Conservation (phyloP, 2,888 invertebrate genomes). For the Cynaeus angustus region DNA sequence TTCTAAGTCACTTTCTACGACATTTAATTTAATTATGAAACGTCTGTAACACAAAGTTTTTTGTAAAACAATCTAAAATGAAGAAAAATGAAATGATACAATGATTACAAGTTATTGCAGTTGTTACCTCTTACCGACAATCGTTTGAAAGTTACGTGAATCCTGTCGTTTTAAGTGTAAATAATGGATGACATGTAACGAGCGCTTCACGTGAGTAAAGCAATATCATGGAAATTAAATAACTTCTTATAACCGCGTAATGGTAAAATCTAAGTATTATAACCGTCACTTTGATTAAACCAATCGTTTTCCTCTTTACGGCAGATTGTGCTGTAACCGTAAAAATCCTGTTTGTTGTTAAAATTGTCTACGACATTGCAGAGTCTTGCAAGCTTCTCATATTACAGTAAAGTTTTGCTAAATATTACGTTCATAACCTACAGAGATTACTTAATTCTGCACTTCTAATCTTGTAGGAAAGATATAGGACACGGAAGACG, state of each 20-base stretch:
- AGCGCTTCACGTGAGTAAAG: slow-evolving; percentile 42
- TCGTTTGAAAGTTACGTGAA: slow-evolving; percentile 9
- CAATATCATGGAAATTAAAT: slow-evolving; percentile 27
- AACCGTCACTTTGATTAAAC: slow-evolving; percentile 6
- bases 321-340: slow-evolving; percentile 1
- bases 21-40: slow-evolving; percentile 41
- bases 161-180: slow-evolving; percentile 24
- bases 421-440: slow-evolving; percentile 40
- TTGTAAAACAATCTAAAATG: slow-evolving; percentile 19
- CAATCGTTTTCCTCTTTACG: slow-evolving; percentile 4
- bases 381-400: slow-evolving; percentile 16
- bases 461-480: slow-evolving; percentile 36
- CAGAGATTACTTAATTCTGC: slow-evolving; percentile 38
- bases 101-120: slow-evolving; percentile 34
- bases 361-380: slow-evolving; percentile 25
- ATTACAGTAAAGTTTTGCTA: slow-evolving; percentile 34
- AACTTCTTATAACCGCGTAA: slow-evolving; percentile 14
- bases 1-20: slow-evolving; percentile 24
- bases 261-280: slow-evolving; percentile 3
- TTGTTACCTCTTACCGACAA: background rate
- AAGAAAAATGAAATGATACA: slow-evolving; percentile 23
- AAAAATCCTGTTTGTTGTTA: slow-evolving; percentile 13
- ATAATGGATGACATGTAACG: slow-evolving; percentile 34
- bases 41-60: slow-evolving; percentile 5
- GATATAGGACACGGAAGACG: slow-evolving; percentile 32